These are phyloP conservation scores for Pagrus major DNA, from an alignment of 2,113 vertebrate genomes.

Conservation along the genomic window DNA sequence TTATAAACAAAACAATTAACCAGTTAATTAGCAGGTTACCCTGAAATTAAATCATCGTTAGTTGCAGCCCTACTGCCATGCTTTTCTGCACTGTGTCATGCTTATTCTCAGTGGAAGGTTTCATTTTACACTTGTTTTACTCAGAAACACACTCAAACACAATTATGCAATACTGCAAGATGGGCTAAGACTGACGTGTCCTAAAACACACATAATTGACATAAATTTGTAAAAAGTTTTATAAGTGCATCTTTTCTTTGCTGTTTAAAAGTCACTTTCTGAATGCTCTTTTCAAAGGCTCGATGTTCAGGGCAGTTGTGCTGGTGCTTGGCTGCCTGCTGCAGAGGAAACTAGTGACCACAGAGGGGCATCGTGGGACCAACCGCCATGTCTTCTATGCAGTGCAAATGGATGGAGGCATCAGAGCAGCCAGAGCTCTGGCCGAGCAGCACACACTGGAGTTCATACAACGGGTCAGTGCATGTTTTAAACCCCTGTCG, in stretches of 20 bases:
- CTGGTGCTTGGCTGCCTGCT: slow-evolving; percentile 75
- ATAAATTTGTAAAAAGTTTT: neutral
- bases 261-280: neutral
- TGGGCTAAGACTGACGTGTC: neutral
- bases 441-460: slow-evolving; percentile 88
- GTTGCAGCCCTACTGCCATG: neutral
- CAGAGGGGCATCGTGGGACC: slow-evolving; percentile 94
- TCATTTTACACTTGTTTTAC: neutral
- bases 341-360: slow-evolving; percentile 89
- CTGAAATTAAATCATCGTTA: neutral
- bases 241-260: neutral
- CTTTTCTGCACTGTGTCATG: neutral
- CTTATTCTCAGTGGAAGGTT: neutral
- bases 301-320: slow-evolving; percentile 69
- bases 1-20: neutral
- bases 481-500: slow-evolving; percentile 91
- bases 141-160: neutral
- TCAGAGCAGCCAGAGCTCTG: slow-evolving; percentile 86
- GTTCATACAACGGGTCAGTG: slow-evolving; percentile 95
- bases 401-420: slow-evolving; percentile 88
- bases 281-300: slow-evolving; percentile 21
- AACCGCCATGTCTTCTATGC: slow-evolving; percentile 86
- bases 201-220: neutral
- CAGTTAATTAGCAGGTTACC: neutral
- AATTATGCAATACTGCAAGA: neutral